These are phyloP conservation scores for Spinus pinus DNA, from an alignment of 2,797 vertebrate species.

Conservation along the genomic window DNA sequence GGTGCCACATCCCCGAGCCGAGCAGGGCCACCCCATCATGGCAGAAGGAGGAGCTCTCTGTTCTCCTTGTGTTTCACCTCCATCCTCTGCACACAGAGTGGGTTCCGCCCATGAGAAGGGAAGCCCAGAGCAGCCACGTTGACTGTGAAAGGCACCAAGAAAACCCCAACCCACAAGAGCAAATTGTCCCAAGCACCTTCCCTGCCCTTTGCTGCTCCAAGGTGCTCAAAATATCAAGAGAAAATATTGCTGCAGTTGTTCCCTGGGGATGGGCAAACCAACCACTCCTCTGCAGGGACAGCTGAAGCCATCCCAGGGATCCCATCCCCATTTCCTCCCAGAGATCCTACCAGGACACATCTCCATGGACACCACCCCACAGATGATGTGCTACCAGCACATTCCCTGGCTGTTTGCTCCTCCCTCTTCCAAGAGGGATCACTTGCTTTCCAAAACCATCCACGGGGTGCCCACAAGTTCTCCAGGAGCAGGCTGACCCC, in stretches of 20 bases:
- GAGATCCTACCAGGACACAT: background rate
- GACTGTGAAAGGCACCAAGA: background rate
- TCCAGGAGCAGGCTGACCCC: background rate
- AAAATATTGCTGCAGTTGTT: background rate
- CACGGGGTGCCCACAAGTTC: fast-evolving
- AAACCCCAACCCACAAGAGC: background rate
- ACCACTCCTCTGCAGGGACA: background rate
- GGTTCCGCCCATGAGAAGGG: background rate
- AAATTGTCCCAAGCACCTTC: fast-evolving
- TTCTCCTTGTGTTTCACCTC: fast-evolving
- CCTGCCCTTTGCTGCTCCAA: background rate
- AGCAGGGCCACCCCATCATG: background rate
- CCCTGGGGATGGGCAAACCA: background rate
- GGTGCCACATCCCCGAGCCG: fast-evolving
- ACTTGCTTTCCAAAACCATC: background rate
- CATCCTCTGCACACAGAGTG: fast-evolving
- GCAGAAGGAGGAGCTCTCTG: background rate
- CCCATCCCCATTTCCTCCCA: fast-evolving
- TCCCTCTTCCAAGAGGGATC: background rate
- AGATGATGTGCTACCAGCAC: background rate
- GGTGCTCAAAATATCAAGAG: background rate
- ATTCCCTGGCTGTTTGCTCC: background rate
- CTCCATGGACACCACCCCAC: background rate
- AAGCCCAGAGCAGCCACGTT: fast-evolving
- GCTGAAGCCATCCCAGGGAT: background rate